Conservation (phyloP, 64 coral and sea anemone genomes). For the Montipora efflorescens region DNA sequence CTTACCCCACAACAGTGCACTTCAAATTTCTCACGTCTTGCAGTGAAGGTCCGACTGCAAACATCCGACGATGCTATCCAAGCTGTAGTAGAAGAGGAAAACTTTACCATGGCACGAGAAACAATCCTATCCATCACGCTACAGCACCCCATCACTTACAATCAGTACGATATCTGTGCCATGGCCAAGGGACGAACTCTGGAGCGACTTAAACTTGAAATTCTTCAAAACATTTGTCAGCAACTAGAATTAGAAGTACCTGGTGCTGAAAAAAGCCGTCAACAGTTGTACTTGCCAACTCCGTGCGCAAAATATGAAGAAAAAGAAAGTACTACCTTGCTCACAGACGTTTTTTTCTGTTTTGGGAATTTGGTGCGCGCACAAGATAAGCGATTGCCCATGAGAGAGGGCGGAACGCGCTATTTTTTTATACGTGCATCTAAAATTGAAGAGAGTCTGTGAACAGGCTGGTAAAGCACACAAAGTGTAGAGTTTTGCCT, state of each 20-base stretch:
- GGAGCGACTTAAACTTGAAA: neutral
- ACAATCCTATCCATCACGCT: neutral
- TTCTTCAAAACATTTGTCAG: neutral
- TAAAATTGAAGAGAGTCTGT: neutral
- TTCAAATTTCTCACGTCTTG: constrained; percentile 29
- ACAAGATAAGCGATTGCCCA: neutral
- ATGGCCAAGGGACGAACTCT: constrained; percentile 23
- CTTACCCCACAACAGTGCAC: constrained; percentile 4
- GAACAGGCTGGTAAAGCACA: neutral
- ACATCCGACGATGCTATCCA: neutral
- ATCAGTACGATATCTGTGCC: constrained; percentile 17
- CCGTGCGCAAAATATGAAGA: too few relatives aligned
- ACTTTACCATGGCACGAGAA: constrained; percentile 35
- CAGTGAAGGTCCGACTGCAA: constrained; percentile 7
- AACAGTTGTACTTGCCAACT: neutral
- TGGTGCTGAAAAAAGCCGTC: neutral
- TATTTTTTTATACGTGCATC: neutral
- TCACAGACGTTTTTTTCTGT: too few relatives aligned
- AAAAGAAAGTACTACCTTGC: too few relatives aligned
- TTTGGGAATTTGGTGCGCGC: neutral
- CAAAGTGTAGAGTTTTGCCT: neutral
- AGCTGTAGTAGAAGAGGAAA: constrained; percentile 23
- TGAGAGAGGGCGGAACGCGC: too few relatives aligned
- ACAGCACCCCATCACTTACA: constrained; percentile 12
- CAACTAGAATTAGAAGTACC: neutral